These are phyloP conservation scores for Cnemophilus loriae DNA, from an alignment of 2,113 vertebrate species.

Conservation along the genomic window DNA sequence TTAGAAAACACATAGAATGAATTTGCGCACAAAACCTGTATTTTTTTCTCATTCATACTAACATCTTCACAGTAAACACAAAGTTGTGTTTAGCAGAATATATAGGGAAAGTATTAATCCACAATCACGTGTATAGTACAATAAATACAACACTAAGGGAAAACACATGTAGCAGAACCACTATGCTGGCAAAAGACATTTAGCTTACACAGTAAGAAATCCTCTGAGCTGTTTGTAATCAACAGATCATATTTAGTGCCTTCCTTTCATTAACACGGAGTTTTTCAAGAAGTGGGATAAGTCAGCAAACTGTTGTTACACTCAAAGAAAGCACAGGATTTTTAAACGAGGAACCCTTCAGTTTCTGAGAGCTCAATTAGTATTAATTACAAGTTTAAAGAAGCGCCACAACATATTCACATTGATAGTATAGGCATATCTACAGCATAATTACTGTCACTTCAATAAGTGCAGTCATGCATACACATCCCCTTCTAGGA, in stretches of 20 bases:
- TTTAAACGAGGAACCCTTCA: background rate
- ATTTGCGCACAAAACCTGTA: background rate
- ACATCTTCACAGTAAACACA: background rate
- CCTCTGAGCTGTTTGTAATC: background rate
- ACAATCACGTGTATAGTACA: background rate
- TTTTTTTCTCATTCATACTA: background rate
- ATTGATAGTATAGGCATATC: constrained; percentile 28
- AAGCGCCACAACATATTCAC: constrained; percentile 30
- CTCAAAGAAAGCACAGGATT: background rate
- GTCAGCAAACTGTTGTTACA: background rate
- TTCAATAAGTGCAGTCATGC: constrained; percentile 30
- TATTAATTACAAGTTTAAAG: constrained; percentile 54
- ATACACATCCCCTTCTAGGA: background rate
- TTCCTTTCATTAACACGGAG: background rate
- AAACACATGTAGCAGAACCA: background rate
- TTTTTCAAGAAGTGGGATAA: background rate
- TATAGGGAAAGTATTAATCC: background rate
- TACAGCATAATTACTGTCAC: constrained; percentile 27
- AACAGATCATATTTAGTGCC: background rate
- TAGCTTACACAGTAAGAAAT: background rate
- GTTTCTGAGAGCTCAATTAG: constrained; percentile 20
- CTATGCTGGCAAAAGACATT: background rate
- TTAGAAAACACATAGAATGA: background rate
- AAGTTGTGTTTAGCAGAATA: background rate
- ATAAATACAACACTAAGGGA: background rate